These are phyloP conservation scores for Tapera naevia DNA, from an alignment of 2,797 vertebrate species.

Conservation along the genomic window DNA sequence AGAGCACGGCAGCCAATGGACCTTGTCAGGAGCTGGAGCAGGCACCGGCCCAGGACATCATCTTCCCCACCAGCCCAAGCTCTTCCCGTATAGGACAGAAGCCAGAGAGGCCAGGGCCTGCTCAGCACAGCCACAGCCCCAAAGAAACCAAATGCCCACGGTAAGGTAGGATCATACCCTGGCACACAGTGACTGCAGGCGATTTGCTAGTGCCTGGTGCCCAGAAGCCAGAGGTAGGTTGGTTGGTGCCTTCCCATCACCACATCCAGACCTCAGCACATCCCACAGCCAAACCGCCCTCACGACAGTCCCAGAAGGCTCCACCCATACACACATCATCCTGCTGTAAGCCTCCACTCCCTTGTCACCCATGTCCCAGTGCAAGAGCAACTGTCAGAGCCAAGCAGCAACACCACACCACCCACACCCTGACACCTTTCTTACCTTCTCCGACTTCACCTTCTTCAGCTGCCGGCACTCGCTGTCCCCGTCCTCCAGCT, in stretches of 20 bases:
- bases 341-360: neutral
- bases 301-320: fast-evolving
- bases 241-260: fast-evolving
- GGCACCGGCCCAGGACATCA: neutral
- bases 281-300: fast-evolving
- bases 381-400: fast-evolving
- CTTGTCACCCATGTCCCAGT: fast-evolving
- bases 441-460: constrained; percentile 97
- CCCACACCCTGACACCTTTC: constrained; percentile 1
- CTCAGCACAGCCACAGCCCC: fast-evolving
- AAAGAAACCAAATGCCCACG: neutral
- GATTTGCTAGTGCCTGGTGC: fast-evolving
- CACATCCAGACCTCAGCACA: fast-evolving
- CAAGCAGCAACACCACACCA: fast-evolving
- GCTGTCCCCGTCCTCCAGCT: constrained; percentile 91
- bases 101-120: fast-evolving
- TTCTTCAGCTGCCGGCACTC: constrained; percentile 95
- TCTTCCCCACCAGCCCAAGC: neutral
- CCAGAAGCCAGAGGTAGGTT: neutral
- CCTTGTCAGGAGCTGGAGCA: neutral
- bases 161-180: neutral
- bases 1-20: neutral
- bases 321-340: fast-evolving
- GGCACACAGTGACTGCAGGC: neutral
- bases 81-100: neutral